A percentile compares a stretch with the other conserved stretches of the same genome.
Conservation (phyloP, 1,140 invertebrate genomes). For the Drosophila baimaii region DNA sequence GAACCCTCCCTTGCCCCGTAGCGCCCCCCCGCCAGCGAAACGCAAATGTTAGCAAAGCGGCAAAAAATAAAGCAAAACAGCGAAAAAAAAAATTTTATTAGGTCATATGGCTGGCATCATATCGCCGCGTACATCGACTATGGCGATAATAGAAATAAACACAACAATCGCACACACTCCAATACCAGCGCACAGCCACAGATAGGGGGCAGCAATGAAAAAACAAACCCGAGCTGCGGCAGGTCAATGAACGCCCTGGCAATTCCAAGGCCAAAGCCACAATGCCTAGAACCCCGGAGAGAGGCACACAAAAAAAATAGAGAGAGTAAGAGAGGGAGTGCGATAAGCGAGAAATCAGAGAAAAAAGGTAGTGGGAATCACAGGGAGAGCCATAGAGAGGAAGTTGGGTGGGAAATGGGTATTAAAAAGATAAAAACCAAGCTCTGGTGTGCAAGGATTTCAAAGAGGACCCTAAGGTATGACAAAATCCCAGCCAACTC, state of each 20-base stretch:
- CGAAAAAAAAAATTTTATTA: constrained; percentile 60
- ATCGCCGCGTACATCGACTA: constrained; percentile 71
- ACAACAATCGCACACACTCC: constrained; percentile 42
- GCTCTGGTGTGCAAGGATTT: background rate
- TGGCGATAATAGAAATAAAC: constrained; percentile 77
- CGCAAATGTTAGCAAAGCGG: constrained; percentile 28
- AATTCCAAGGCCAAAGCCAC: constrained; percentile 81
- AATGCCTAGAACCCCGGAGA: constrained; percentile 57
- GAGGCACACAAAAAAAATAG: constrained; percentile 1
- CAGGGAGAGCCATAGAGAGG: background rate
- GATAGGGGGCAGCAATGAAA: constrained; percentile 65
- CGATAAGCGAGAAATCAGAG: constrained; percentile 17
- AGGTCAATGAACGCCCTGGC: constrained; percentile 78
- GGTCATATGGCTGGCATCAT: constrained; percentile 76
- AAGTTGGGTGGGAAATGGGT: background rate
- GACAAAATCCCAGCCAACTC: background rate
- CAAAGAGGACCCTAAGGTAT: background rate
- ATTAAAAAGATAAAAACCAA: background rate
- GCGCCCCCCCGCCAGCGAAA: constrained; percentile 6
- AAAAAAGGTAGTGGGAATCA: background rate
- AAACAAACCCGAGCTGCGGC: constrained; percentile 56
- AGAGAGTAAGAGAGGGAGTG: constrained; percentile 20
- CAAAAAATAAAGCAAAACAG: constrained; percentile 51
- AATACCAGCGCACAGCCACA: constrained; percentile 17
- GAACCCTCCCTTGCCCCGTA: background rate